Percentiles rank a stretch among this genome's conserved stretches.
Conservation (phyloP, 1,140 invertebrate genomes). For the Bombus waltoni region DNA sequence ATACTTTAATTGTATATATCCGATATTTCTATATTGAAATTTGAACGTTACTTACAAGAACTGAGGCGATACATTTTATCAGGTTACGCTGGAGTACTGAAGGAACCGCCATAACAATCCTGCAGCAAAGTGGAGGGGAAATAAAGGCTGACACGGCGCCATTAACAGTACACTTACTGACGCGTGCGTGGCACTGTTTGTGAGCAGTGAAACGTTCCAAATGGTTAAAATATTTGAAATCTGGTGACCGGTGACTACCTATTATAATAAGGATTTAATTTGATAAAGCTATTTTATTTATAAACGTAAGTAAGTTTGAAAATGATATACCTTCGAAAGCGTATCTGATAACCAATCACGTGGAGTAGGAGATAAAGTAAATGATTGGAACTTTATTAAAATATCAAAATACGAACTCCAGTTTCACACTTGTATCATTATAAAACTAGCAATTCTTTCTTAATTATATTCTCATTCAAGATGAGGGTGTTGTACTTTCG, state of each 20-base stretch:
- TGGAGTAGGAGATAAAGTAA: neutral
- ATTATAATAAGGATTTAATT: neutral
- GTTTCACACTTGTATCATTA: neutral
- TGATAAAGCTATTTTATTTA: neutral
- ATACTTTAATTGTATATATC: neutral
- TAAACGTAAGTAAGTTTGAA: conserved; percentile 32
- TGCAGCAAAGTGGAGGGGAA: conserved; percentile 37
- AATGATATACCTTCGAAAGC: neutral
- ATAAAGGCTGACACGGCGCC: conserved; percentile 32
- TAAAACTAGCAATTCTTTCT: neutral
- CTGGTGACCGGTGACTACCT: conserved; percentile 13
- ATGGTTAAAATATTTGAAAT: conserved; percentile 41
- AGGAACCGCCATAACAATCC: conserved; percentile 31
- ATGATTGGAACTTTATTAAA: neutral
- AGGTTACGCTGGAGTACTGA: neutral
- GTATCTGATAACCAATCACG: neutral
- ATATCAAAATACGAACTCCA: neutral
- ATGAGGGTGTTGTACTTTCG: neutral
- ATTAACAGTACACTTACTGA: conserved; percentile 46
- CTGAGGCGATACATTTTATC: neutral
- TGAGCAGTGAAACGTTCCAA: neutral
- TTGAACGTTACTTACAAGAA: too few species aligned
- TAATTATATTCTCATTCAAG: neutral
- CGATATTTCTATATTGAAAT: too few species aligned
- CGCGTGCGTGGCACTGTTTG: conserved; percentile 37